Evolutionary conservation across 2,888 invertebrate genomes (phyloP).

Genomic region (Drosophila longiperda): DNA sequence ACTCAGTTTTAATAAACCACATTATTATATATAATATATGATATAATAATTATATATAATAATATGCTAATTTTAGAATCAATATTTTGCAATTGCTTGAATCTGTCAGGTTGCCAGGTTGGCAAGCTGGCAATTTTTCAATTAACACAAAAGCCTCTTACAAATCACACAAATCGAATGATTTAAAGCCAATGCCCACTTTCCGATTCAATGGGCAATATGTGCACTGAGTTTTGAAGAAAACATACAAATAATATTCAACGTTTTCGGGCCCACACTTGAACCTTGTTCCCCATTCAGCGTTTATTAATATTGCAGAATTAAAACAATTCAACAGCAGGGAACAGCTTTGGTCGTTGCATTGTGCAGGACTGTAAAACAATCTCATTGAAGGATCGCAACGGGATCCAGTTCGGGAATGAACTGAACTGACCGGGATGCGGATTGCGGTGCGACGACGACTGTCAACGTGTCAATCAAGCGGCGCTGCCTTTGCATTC

Average conservation of each 20-base stretch:
- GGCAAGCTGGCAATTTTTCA: not conserved
- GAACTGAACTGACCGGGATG: constrained; percentile 47
- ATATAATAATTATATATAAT: too few relatives aligned
- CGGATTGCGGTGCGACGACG: constrained; percentile 28
- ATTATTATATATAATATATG: too few relatives aligned
- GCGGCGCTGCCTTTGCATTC: constrained; percentile 41
- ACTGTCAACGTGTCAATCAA: constrained; percentile 84
- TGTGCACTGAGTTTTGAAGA: not conserved
- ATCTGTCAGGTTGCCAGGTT: not conserved
- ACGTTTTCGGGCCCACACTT: constrained; percentile 9
- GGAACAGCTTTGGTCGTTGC: constrained; percentile 29
- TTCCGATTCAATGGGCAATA: constrained; percentile 20
- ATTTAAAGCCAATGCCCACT: not conserved
- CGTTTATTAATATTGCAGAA: constrained; percentile 25
- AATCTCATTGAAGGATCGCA: constrained; percentile 77
- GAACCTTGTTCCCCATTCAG: constrained; percentile 5
- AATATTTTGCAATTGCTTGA: too few relatives aligned
- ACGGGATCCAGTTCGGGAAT: constrained; percentile 65
- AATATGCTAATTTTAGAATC: too few relatives aligned
- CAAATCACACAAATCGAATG: not conserved
- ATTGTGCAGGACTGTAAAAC: constrained; percentile 37
- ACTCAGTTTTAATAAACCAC: not conserved
- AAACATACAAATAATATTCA: not conserved
- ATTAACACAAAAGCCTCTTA: not conserved
- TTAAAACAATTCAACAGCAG: constrained; percentile 67